Percentiles rank a stretch among this genome's conserved stretches.
Conservation (phyloP, 2,888 invertebrate species). For the Cephus spinipes region DNA sequence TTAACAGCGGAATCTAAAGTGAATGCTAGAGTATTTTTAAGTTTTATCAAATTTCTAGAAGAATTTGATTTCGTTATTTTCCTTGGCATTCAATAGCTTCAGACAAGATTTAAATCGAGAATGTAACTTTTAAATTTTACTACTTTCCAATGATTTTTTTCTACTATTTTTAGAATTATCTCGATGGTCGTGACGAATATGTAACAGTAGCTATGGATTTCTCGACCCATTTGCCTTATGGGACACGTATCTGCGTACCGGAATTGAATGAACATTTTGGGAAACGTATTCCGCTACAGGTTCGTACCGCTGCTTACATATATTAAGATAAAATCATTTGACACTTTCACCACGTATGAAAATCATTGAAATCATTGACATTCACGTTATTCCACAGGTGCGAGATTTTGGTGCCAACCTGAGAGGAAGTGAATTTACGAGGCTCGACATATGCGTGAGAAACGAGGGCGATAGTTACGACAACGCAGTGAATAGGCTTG, state of each 20-base stretch:
- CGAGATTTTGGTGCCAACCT: constrained; percentile 66
- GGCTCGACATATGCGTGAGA: constrained; percentile 69
- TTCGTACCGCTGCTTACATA: constrained; percentile 17
- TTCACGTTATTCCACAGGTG: constrained; percentile 43
- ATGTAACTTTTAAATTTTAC: too few species aligned
- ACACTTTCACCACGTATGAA: too few species aligned
- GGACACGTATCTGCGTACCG: constrained; percentile 67
- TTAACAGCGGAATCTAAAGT: too few species aligned
- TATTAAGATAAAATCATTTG: too few species aligned
- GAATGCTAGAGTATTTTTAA: too few species aligned
- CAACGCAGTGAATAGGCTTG: constrained; percentile 65
- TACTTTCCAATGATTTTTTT: too few species aligned
- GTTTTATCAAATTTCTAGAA: neutral
- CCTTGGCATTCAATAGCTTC: too few species aligned
- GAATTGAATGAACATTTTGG: constrained; percentile 69
- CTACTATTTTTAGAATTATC: constrained; percentile 65
- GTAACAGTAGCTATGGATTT: constrained; percentile 69
- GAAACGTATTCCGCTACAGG: constrained; percentile 65
- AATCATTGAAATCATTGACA: too few species aligned
- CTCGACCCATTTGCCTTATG: constrained; percentile 61
- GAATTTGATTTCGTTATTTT: too few species aligned
- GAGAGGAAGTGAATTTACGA: constrained; percentile 58
- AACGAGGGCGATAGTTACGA: constrained; percentile 70
- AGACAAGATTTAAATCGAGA: too few species aligned
- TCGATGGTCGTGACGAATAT: constrained; percentile 67